Percentiles rank a stretch among this genome's conserved stretches.
Evolutionary conservation across 2,888 invertebrate genomes (phyloP).

Genomic region (Leptopilina drosophilae): DNA sequence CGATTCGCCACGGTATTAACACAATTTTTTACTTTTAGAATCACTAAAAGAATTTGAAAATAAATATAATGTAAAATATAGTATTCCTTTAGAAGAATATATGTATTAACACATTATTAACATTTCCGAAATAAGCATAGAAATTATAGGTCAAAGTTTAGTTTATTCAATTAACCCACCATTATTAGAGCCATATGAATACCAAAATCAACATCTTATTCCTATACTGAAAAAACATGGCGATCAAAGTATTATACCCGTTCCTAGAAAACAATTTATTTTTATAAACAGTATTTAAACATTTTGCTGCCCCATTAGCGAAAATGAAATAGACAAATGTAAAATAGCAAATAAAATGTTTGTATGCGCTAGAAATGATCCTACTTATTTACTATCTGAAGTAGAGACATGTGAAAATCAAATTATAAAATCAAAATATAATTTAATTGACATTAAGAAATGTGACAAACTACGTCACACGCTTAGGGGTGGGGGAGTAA

Average conservation of each 20-base stretch:
- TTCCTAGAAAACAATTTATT: neutral
- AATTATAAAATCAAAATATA: neutral
- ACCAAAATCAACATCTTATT: neutral
- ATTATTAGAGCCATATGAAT: neutral
- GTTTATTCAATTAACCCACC: neutral
- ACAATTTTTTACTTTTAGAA: neutral
- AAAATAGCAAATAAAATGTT: neutral
- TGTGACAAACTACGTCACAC: too few relatives aligned
- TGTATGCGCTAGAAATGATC: neutral
- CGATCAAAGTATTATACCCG: neutral
- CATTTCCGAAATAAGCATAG: neutral
- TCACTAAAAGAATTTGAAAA: neutral
- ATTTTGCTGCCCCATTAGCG: neutral
- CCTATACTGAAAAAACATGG: neutral
- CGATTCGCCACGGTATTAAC: too few relatives aligned
- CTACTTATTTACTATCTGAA: too few relatives aligned
- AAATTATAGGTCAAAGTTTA: neutral
- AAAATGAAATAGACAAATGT: neutral
- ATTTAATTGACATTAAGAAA: neutral
- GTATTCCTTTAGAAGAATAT: neutral
- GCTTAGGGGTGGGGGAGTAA: too few relatives aligned
- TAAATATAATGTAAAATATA: conserved; percentile 7
- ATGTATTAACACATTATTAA: neutral
- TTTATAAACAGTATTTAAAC: neutral
- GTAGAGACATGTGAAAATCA: too few relatives aligned